phyloP scores from a whole-genome alignment of 2,888 invertebrate species.

The Cephus rjabovi region DNA sequence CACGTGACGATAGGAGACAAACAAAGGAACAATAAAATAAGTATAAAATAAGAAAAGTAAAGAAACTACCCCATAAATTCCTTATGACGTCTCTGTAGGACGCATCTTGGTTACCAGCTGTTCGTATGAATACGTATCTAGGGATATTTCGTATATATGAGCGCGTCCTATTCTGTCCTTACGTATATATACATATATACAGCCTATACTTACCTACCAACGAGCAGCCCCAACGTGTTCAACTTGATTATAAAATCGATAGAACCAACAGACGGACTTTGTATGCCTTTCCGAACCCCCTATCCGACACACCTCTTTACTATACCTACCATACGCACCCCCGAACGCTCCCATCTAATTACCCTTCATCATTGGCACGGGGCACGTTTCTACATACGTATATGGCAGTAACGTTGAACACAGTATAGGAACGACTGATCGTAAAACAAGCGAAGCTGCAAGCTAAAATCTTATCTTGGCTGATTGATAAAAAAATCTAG shows the following conservation, averaged over 20 bases:
- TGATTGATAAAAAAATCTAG: not conserved
- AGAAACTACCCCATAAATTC: not conserved
- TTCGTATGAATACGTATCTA: not conserved
- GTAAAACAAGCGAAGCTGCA: not conserved
- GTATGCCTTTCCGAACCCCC: not conserved
- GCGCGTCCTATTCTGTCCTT: not conserved
- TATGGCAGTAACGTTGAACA: not conserved
- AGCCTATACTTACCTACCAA: not conserved
- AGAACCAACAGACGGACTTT: conserved; percentile 13
- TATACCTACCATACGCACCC: not conserved
- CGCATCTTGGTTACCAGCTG: not conserved
- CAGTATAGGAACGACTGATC: not conserved
- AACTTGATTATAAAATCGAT: conserved; percentile 25
- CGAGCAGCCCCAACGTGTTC: conserved; percentile 7
- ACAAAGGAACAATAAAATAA: not conserved
- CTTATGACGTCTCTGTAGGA: not conserved
- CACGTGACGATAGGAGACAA: not conserved
- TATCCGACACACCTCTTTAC: not conserved
- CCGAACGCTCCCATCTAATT: not conserved
- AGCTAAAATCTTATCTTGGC: not conserved
- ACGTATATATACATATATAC: not conserved
- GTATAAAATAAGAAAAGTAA: not conserved
- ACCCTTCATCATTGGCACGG: not conserved
- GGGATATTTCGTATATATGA: not conserved
- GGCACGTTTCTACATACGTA: not conserved